Evolutionary conservation across 2,113 vertebrate species (phyloP), one percentile per base, ranked within the genome.

Genomic region (Cynoglossus semilaevis): DNA sequence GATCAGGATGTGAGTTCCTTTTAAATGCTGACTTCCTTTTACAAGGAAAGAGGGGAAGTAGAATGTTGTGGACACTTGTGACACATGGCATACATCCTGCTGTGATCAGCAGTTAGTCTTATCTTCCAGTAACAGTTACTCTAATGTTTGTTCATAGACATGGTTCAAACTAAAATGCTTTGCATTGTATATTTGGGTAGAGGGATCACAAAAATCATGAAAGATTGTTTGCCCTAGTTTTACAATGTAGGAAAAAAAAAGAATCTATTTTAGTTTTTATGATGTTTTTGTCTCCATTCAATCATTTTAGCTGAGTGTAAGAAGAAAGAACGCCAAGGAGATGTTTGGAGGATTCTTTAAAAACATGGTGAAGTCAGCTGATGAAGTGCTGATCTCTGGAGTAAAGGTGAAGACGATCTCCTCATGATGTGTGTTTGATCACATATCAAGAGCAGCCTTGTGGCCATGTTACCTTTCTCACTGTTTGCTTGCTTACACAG

Each of bases 281-380:
- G 12, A 5, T 7, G 45, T 37, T 1, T 6, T 12, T 19, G 5
- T 77, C 12, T 47, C 2, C 16, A 41, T 61, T 49, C 9, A 74
- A 9, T 67, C 15, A 43, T 59, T 77, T 58, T 70, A 99, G 96
- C 90, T 99, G 73, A 99, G 82, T 11, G 96, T 99, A 68, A 91
- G 96, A 53, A 91, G 95, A 72, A 99, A 99, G 87, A 98, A 97
- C 72, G 94, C 94, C 14, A 99, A 98, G 84, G 96, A 99, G 76
- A 90, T 98, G 93, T 95, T 99, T 89, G 96, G 95, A 56, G 94
- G 94, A 34, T 98, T 99, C 88, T 93, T 99, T 64, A 96, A 94
- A 88, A 98, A 92, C 63, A 90, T 99, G 84, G 95, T 96, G 36
- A 99, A 98, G 84, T 92, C 91, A 60, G 96, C 96, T 45, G 96